phyloP scores from a whole-genome alignment of 2,113 vertebrate species.

The Narcine bancroftii region DNA sequence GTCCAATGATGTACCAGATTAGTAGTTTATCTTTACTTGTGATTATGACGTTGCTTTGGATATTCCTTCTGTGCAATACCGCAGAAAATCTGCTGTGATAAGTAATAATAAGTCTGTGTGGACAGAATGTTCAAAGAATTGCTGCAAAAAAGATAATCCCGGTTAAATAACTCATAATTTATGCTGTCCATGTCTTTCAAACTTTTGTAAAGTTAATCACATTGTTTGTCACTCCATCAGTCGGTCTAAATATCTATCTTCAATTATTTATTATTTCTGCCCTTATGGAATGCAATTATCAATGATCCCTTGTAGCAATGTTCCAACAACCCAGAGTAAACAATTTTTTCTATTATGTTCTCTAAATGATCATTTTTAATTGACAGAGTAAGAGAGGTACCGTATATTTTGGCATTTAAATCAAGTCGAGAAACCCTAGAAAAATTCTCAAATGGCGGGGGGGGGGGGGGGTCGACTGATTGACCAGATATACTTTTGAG shows the following conservation, averaged over 20 bases:
- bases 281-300: background rate
- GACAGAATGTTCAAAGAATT: background rate
- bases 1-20: background rate
- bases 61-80: background rate
- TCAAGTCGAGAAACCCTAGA: too few species aligned
- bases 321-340: background rate
- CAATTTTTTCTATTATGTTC: background rate
- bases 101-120: background rate
- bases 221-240: background rate
- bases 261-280: background rate
- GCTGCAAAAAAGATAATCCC: background rate
- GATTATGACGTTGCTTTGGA: conserved; percentile 24
- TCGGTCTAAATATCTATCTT: background rate
- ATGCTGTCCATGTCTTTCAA: background rate
- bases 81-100: background rate
- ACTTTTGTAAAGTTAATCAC: background rate
- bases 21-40: conserved; percentile 17
- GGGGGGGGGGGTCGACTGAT: too few species aligned
- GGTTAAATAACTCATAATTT: background rate
- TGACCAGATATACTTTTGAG: too few species aligned
- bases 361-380: background rate
- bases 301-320: background rate
- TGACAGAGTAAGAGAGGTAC: too few species aligned
- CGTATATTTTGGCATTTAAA: too few species aligned
- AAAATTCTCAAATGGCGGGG: too few species aligned